Evolutionary conservation across 53 echinoderm and acorn worm species (phyloP).

Genomic region (Crossaster papposus): DNA sequence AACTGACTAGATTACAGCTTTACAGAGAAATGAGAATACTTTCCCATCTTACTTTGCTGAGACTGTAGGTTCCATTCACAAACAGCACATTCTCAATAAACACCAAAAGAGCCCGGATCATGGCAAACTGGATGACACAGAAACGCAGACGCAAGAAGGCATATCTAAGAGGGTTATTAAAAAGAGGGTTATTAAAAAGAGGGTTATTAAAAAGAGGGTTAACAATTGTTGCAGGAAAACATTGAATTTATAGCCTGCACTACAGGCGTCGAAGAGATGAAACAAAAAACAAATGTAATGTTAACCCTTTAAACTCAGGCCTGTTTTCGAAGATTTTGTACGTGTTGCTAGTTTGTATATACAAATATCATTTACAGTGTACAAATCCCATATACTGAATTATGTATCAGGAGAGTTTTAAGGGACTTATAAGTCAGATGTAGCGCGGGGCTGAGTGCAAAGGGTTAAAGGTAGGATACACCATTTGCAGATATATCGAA

Average conservation of each 20-base stretch:
- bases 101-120: slow-evolving; percentile 66
- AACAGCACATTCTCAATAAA: slow-evolving; percentile 86
- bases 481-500: no score
- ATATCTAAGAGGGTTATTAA: slow-evolving; percentile 41
- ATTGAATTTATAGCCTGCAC: not conserved
- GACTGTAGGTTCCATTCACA: slow-evolving; percentile 80
- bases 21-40: not conserved
- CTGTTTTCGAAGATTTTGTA: no score
- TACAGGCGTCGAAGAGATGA: no score
- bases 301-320: no score
- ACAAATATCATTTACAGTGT: no score
- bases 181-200: not conserved
- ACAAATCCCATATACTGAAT: no score
- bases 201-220: not conserved
- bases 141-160: slow-evolving; percentile 68
- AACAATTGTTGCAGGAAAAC: not conserved
- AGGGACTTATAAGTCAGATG: no score
- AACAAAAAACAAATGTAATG: no score
- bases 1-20: not conserved
- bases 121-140: slow-evolving; percentile 78
- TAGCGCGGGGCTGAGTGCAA: no score
- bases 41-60: slow-evolving; percentile 64
- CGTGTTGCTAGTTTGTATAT: no score
- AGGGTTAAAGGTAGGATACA: no score
- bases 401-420: no score